phyloP scores from a whole-genome alignment of 2,797 vertebrate genomes.

The Muscicapa comitata region DNA sequence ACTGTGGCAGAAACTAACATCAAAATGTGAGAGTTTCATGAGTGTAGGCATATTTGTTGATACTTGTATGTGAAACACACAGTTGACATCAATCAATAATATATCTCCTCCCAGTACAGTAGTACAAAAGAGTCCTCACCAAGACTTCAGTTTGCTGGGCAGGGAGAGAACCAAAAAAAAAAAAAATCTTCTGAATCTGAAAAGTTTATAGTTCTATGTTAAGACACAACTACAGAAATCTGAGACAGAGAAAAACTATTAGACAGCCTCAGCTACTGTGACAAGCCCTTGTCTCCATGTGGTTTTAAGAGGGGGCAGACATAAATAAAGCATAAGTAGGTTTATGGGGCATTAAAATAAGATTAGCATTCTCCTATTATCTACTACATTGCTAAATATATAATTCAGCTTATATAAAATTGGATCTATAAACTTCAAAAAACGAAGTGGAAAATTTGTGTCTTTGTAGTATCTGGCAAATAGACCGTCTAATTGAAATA shows the following conservation, averaged over 20 bases:
- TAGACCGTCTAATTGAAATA: not conserved
- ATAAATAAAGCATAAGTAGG: fast-evolving
- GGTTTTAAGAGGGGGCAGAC: not conserved
- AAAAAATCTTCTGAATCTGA: not conserved
- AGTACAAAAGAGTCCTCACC: not conserved
- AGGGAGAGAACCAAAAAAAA: not conserved
- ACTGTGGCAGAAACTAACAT: not conserved
- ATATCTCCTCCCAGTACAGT: not conserved
- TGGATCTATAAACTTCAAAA: not conserved
- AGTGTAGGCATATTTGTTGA: not conserved
- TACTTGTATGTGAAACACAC: not conserved
- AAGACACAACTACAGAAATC: not conserved
- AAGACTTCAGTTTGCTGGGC: not conserved
- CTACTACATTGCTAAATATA: not conserved
- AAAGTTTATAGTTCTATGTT: not conserved
- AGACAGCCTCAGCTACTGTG: not conserved
- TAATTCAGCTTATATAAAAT: not conserved
- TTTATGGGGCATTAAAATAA: not conserved
- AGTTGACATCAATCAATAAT: not conserved
- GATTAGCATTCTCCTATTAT: not conserved
- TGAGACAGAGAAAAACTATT: not conserved
- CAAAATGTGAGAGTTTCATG: not conserved
- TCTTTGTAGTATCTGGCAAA: not conserved
- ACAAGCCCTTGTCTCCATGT: not conserved
- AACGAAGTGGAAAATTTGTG: not conserved